These are phyloP conservation scores for Pachyrhynchus sulphureomaculatus DNA, from an alignment of 1,140 invertebrate species.

Conservation along the genomic window DNA sequence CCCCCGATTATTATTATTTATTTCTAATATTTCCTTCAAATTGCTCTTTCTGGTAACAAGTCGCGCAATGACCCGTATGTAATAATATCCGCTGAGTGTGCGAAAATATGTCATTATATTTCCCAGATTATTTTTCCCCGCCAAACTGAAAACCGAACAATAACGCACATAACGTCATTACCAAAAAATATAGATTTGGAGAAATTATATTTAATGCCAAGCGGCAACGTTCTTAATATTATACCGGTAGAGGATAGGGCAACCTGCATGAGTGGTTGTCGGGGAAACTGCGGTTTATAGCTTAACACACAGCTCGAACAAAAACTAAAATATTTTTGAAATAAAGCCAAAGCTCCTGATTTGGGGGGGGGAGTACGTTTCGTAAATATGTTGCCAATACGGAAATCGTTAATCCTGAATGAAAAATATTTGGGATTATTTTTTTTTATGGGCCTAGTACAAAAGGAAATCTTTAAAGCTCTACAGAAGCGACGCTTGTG, in stretches of 20 bases:
- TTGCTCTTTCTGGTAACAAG: neutral
- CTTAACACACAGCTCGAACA: too few relatives aligned
- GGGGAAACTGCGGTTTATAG: too few relatives aligned
- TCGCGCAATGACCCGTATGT: constrained; percentile 9
- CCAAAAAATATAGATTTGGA: constrained; percentile 37
- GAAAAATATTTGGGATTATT: too few relatives aligned
- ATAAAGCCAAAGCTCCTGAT: too few relatives aligned
- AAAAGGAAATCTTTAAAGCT: too few relatives aligned
- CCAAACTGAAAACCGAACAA: constrained; percentile 35
- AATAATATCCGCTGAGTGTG: constrained; percentile 17
- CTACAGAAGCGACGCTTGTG: too few relatives aligned
- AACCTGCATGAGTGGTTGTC: too few relatives aligned
- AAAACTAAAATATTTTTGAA: too few relatives aligned
- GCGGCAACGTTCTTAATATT: neutral
- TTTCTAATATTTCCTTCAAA: neutral
- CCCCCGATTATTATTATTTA: neutral
- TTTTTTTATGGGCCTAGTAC: too few relatives aligned
- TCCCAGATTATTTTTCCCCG: constrained; percentile 16
- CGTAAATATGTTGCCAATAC: too few relatives aligned
- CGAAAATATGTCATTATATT: constrained; percentile 23
- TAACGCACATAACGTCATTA: constrained; percentile 38
- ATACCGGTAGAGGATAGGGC: neutral
- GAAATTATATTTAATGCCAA: constrained; percentile 1
- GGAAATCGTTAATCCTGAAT: too few relatives aligned
- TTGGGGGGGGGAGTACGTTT: too few relatives aligned